Percentiles rank a stretch among this genome's conserved stretches.
phyloP scores from a whole-genome alignment of 2,888 invertebrate genomes.

The Amphipyra berbera region DNA sequence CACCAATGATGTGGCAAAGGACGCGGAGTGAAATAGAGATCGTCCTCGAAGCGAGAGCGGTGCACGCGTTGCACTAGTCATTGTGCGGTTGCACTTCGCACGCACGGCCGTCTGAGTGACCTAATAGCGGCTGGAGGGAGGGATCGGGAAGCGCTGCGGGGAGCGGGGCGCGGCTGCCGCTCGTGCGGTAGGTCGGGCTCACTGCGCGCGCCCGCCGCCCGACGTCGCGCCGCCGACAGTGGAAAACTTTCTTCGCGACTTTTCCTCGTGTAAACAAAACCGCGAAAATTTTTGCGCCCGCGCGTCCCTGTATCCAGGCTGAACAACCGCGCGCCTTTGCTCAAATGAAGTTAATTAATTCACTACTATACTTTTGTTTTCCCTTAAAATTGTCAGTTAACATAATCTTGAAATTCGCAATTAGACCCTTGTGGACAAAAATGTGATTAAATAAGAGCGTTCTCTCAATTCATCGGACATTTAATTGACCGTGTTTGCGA shows the following conservation, averaged over 20 bases:
- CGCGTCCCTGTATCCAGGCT: constrained; percentile 58
- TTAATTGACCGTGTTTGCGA: constrained; percentile 73
- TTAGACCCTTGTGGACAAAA: constrained; percentile 60
- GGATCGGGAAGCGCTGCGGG: constrained; percentile 86
- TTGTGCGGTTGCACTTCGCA: constrained; percentile 88
- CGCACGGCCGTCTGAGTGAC: constrained; percentile 88
- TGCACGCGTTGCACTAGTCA: constrained; percentile 89
- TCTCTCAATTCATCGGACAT: constrained; percentile 65
- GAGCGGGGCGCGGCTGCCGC: constrained; percentile 77
- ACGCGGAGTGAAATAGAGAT: constrained; percentile 89
- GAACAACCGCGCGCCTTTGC: constrained; percentile 47
- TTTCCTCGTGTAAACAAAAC: constrained; percentile 87
- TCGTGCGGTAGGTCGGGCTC: constrained; percentile 89
- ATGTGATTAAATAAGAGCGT: constrained; percentile 67
- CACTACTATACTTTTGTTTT: constrained; percentile 39
- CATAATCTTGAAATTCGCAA: constrained; percentile 47
- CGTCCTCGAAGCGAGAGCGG: constrained; percentile 90
- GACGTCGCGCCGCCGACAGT: constrained; percentile 80
- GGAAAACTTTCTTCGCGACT: constrained; percentile 89
- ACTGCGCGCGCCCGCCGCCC: constrained; percentile 85
- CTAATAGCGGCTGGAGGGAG: constrained; percentile 89
- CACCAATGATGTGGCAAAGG: constrained; percentile 88
- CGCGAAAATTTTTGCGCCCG: constrained; percentile 77
- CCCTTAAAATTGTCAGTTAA: constrained; percentile 42
- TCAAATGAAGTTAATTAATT: constrained; percentile 55